Base-by-base conservation (phyloP, 1,140 invertebrate genomes). In the Arion vulgaris region DNA sequence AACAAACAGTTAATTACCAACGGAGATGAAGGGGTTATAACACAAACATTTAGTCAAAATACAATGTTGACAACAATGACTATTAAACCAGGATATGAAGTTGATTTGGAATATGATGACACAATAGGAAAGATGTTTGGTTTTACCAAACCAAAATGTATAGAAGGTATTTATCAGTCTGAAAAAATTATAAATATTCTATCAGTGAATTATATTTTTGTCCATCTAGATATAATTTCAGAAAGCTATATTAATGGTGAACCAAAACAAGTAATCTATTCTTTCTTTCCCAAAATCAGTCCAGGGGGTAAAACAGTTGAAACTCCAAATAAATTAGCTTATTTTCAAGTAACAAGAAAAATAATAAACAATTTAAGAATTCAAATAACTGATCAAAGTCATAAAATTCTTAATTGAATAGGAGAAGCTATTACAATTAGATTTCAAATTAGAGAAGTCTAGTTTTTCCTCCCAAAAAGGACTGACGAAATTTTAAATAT, bases 231-330 rank as follows among this genome's bases (percentile, higher is more conserved):
- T 49, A 49, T 49, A 49, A 49, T 49, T 19, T 49, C 45, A 49
- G 45, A 19, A 49, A 49, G 45, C n/a, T n/a, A n/a, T n/a, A n/a
- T n/a, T 74, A 39, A 74, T 74, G 38, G n/a, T 36, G n/a, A 36
- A 36, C 72, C 28, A 26, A n/a, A 28, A 74, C 32, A 74, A n/a
- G 38, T 74, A 36, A 36, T 38, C 38, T 74, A 36, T 74, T 74
- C 38, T 74, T 36, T 26, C 34, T 69, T 69, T 36, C 45, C 45
- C 9, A 49, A 49, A 49, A 49, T 49, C 19, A 49, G 45, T 49
- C 45, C 45, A 11, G 45, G 45, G 19, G 45, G 45, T 11, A 49
- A 49, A 49, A 49, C 19, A 49, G 45, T 49, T 49, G 45, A 49
- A 49, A 49, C 19, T 49, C 45, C 45, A 49, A 49, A 49, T 49